phyloP scores from a whole-genome alignment of 92 coral and sea anemone genomes.

The Porites rus region DNA sequence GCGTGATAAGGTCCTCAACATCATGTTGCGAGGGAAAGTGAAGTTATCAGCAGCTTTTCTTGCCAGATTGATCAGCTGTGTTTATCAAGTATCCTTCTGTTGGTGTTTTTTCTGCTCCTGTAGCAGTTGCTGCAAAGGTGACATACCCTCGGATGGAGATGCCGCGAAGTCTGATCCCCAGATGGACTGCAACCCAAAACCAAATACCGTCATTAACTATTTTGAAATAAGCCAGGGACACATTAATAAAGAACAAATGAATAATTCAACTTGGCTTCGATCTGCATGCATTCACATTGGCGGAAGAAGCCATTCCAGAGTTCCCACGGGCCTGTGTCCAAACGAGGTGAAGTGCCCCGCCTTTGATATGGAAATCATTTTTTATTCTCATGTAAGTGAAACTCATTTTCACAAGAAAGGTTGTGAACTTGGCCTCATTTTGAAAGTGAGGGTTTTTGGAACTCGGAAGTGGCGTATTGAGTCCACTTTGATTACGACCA shows the following conservation, averaged over 20 bases:
- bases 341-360: no score
- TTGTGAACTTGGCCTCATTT: no score
- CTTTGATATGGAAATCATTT: no score
- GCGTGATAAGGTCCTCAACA: constrained; percentile 13
- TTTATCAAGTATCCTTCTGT: constrained; percentile 58
- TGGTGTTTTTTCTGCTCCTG: constrained; percentile 97
- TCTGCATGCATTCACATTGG: background rate
- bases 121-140: constrained; percentile 94
- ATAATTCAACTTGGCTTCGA: background rate
- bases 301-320: no score
- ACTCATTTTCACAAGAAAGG: no score
- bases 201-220: background rate
- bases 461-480: no score
- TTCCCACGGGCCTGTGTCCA: no score
- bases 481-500: background rate
- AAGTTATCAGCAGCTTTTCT: constrained; percentile 5
- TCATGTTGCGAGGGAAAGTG: constrained; percentile 40
- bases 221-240: background rate
- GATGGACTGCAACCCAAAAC: constrained; percentile 75
- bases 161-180: constrained; percentile 89
- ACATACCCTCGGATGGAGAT: constrained; percentile 80
- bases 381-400: no score
- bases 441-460: no score
- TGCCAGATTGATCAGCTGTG: background rate
- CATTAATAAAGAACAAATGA: no score